These are phyloP conservation scores for Mactromeris polynyma DNA, from an alignment of 2,888 invertebrate species.

Conservation along the genomic window DNA sequence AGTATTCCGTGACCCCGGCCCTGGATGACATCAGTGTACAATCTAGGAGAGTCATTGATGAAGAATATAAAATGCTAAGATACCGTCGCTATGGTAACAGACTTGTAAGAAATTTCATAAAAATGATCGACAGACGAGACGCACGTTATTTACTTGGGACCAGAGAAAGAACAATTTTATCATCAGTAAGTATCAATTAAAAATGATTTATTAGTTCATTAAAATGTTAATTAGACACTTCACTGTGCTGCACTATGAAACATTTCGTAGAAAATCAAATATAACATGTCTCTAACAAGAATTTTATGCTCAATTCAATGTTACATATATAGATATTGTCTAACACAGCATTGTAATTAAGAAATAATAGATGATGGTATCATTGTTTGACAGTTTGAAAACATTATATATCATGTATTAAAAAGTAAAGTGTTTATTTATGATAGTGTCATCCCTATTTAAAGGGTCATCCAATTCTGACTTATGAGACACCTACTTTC, in stretches of 20 bases:
- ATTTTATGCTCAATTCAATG: too few relatives aligned
- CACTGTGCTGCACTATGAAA: not conserved
- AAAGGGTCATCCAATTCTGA: too few relatives aligned
- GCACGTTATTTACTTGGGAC: constrained; percentile 22
- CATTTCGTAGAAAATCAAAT: not conserved
- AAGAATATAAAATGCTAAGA: constrained; percentile 57
- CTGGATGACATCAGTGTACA: constrained; percentile 43
- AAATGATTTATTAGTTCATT: not conserved
- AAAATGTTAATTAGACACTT: not conserved
- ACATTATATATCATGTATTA: too few relatives aligned
- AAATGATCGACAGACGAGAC: constrained; percentile 52
- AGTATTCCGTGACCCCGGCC: constrained; percentile 51
- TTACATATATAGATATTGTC: too few relatives aligned
- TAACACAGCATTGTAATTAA: not conserved
- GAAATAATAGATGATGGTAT: not conserved
- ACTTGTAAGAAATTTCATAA: constrained; percentile 54
- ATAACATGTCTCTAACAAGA: not conserved
- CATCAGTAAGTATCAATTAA: constrained; percentile 27
- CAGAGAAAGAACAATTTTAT: constrained; percentile 37
- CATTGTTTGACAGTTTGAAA: not conserved
- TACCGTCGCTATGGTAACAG: constrained; percentile 67
- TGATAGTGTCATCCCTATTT: too few relatives aligned
- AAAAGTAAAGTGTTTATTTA: too few relatives aligned
- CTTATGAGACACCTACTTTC: too few relatives aligned
- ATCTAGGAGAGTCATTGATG: constrained; percentile 52